A percentile compares a stretch with the other conserved stretches of the same genome.
Conservation (phyloP, 2,888 invertebrate genomes). For the Campoplex nolae region DNA sequence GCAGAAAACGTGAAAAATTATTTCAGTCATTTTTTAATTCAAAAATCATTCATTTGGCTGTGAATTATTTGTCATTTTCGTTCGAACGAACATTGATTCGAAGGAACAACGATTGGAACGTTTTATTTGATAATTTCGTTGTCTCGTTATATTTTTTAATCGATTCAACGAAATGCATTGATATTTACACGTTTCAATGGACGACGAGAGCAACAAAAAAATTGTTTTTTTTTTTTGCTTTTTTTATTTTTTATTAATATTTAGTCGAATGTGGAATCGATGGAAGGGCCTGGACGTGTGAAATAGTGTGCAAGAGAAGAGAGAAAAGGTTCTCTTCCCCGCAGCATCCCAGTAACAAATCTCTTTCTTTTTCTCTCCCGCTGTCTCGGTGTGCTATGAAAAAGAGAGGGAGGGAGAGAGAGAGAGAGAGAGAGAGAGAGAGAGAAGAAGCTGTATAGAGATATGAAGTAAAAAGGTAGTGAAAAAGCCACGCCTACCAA, state of each 20-base stretch:
- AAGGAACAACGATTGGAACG: too few relatives aligned
- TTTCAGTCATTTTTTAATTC: too few relatives aligned
- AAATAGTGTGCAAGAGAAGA: background rate
- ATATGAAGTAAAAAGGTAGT: conserved; percentile 82
- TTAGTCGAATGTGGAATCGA: background rate
- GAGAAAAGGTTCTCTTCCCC: conserved; percentile 35
- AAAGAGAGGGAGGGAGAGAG: background rate
- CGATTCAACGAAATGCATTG: too few relatives aligned
- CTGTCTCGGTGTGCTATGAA: background rate
- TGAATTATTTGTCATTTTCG: too few relatives aligned
- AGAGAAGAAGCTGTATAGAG: background rate
- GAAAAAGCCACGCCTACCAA: conserved; percentile 82
- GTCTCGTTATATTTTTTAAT: too few relatives aligned
- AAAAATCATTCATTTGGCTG: too few relatives aligned
- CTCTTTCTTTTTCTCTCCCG: background rate
- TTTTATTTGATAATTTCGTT: too few relatives aligned
- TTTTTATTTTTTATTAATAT: background rate
- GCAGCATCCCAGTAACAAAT: conserved; percentile 1
- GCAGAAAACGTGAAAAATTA: too few relatives aligned
- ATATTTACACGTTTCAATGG: too few relatives aligned
- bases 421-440: too few relatives aligned
- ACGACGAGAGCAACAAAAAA: background rate
- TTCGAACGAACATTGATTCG: too few relatives aligned
- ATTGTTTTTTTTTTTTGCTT: too few relatives aligned
- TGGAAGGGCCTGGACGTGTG: background rate